A percentile compares a stretch with the other conserved stretches of the same genome.
Conservation (phyloP, 2,113 vertebrate genomes). For the Bos indicus region DNA sequence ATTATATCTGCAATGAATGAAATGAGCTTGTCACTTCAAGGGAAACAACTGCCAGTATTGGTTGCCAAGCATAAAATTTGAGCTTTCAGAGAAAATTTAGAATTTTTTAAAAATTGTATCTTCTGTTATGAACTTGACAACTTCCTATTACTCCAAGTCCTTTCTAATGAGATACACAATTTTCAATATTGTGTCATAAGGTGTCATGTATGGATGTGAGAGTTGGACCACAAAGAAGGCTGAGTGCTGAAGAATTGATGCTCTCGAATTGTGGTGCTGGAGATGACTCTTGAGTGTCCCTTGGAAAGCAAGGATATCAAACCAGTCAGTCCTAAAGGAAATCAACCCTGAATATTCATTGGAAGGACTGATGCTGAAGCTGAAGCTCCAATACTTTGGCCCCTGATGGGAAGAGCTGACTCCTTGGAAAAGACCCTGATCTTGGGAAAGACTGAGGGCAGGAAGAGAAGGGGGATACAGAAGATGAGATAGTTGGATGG, state of each 20-base stretch:
- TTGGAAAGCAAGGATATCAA: not conserved
- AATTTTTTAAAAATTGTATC: not conserved
- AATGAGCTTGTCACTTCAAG: not conserved
- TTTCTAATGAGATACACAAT: not conserved
- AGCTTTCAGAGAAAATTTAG: slow-evolving; percentile 10
- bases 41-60: not conserved
- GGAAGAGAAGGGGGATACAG: not conserved
- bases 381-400: not conserved
- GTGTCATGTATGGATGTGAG: not conserved
- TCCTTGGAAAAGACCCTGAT: not conserved
- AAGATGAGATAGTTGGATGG: not conserved
- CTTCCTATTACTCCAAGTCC: not conserved
- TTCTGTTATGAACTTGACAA: not conserved
- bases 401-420: not conserved
- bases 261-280: not conserved
- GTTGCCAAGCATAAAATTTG: not conserved
- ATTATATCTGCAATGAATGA: not conserved
- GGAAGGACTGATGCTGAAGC: not conserved
- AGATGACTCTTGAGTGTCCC: not conserved
- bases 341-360: not conserved
- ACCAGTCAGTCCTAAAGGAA: not conserved
- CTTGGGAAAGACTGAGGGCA: not conserved
- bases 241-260: not conserved
- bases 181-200: not conserved
- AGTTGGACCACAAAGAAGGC: not conserved